Evolutionary conservation across 2,797 vertebrate genomes (phyloP), one percentile per base, ranked within the genome.

Genomic region (Phalanger gymnotis): DNA sequence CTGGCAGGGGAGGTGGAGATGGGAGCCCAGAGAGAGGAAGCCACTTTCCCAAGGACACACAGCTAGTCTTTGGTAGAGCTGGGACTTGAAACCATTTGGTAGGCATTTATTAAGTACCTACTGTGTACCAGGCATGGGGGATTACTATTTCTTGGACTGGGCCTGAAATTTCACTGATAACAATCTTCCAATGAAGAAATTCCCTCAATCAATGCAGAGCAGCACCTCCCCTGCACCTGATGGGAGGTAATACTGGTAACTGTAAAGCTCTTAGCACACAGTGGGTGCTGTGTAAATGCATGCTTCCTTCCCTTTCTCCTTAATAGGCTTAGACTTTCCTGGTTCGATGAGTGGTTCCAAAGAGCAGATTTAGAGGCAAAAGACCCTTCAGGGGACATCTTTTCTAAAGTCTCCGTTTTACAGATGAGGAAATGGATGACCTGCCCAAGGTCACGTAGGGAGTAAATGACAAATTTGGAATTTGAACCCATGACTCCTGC

Each of bases 51-150:
- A 47, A 87, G 73, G 40, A 51, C 73, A 27, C 22, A 47, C 40
- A 47, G 40, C 73, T 51, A 51, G 22, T 47, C 73, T 81, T 27
- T 47, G 73, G 40, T 47, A 11, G 73, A 87, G 3, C 73, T 51
- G 0, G 3, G 25, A 87, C 9, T 51, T 2, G 16, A 73, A 61
- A 25, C 66, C 40, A 47, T 66, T 14, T 95, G 53, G 25, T 4
- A 91, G 25, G n/a, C 9, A 3, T 95, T 22, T 55, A 27, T 57
- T 16, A 53, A 61, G 40, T 19, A 27, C 4, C 56, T 90, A 0
- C 2, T 40, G 0, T 34, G 40, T 11, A 0, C 40, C 19, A 0
- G 11, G 16, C 31, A 4, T 0, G 1, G 34, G 28, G 28, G 2
- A 13, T 40, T 51, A 27, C 40, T 87, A 1, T 87, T 51, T 87